phyloP scores from a whole-genome alignment of 2,113 vertebrate genomes.

The Dunckerocampus dactyliophorus region DNA sequence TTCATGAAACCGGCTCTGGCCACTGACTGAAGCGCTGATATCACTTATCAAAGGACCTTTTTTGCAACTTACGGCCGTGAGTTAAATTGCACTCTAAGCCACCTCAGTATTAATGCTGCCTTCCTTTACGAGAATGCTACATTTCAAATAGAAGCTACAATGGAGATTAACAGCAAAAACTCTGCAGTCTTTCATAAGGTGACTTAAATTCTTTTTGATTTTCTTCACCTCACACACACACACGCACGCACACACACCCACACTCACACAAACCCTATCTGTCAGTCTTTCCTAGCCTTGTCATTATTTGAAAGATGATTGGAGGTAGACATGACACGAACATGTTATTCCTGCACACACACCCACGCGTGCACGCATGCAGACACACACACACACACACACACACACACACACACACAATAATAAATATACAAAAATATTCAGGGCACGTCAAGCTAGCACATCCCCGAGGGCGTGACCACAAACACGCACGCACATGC shows the following conservation, averaged over 20 bases:
- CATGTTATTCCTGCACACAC: constrained; percentile 35
- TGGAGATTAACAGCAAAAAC: too few species aligned
- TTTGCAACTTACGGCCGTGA: too few species aligned
- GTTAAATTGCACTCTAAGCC: too few species aligned
- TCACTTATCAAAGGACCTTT: too few species aligned
- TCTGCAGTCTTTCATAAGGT: too few species aligned
- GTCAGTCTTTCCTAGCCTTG: constrained; percentile 36
- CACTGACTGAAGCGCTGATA: too few species aligned
- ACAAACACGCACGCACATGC: constrained; percentile 16
- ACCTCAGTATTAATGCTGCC: too few species aligned
- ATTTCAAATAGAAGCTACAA: too few species aligned
- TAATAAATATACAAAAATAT: constrained; percentile 41
- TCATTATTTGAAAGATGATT: constrained; percentile 58
- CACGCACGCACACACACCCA: neutral
- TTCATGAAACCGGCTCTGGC: too few species aligned
- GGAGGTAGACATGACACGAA: constrained; percentile 50
- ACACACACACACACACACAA: neutral
- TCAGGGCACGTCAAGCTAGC: constrained; percentile 42
- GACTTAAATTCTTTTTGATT: too few species aligned
- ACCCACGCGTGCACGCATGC: neutral
- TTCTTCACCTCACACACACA: neutral
- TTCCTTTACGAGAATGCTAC: too few species aligned
- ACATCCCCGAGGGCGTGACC: constrained; percentile 51
- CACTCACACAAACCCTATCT: constrained; percentile 5
- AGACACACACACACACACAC: constrained; percentile 9